Conservation (phyloP, 2,888 invertebrate genomes). For the Seira musarum region DNA sequence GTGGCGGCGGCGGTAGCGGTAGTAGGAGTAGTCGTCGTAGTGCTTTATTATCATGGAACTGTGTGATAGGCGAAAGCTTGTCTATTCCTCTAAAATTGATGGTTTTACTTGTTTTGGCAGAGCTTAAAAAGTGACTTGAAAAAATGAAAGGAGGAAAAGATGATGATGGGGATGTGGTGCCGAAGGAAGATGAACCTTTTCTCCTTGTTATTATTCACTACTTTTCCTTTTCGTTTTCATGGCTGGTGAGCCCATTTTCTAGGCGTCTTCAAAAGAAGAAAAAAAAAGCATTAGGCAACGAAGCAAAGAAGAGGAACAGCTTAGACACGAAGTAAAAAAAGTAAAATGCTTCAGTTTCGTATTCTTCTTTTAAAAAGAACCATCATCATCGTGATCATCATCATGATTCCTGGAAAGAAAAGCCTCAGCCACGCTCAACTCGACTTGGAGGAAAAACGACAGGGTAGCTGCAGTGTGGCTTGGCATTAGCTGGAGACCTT, state of each 20-base stretch:
- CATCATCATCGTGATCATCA: neutral
- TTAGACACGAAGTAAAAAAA: neutral
- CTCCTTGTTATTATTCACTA: neutral
- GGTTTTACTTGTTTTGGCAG: constrained; percentile 7
- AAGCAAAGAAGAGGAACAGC: constrained; percentile 16
- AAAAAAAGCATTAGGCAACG: constrained; percentile 14
- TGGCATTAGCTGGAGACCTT: neutral
- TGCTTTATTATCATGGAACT: neutral
- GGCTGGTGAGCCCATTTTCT: constrained; percentile 34
- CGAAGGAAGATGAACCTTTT: neutral
- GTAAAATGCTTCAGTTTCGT: constrained; percentile 2
- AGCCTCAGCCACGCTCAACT: neutral
- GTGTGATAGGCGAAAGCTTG: constrained; percentile 4
- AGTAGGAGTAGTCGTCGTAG: too few relatives aligned
- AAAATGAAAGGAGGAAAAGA: neutral
- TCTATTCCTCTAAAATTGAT: constrained; percentile 3
- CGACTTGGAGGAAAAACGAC: neutral
- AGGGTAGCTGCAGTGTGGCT: neutral
- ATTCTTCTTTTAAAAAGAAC: constrained; percentile 1
- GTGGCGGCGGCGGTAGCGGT: too few relatives aligned
- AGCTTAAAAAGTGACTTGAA: neutral
- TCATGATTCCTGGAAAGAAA: neutral
- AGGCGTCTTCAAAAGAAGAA: constrained; percentile 2
- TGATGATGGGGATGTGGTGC: neutral
- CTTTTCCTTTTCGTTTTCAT: constrained; percentile 30